phyloP scores from a whole-genome alignment of 2,888 invertebrate genomes.

The Stramonita haemastoma region DNA sequence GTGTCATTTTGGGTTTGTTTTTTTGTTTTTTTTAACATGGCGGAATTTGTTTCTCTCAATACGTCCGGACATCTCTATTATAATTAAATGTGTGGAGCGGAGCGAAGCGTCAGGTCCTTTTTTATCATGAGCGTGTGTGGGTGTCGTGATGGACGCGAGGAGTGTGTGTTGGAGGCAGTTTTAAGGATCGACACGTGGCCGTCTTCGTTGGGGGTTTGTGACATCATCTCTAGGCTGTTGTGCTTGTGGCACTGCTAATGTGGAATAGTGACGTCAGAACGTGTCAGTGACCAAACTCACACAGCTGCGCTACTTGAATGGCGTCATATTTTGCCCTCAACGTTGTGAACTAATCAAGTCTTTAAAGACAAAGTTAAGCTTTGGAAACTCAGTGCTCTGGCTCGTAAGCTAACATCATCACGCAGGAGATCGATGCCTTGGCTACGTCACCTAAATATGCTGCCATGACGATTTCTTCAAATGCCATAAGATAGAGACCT shows the following conservation, averaged over 20 bases:
- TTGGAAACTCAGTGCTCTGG: background rate
- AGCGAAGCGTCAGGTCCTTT: too few species aligned
- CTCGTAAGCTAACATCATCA: background rate
- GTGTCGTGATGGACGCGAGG: background rate
- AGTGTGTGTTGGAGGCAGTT: background rate
- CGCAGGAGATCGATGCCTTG: background rate
- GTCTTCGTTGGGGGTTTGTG: background rate
- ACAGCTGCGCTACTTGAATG: too few species aligned
- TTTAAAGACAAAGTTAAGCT: background rate
- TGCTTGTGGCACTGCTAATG: background rate
- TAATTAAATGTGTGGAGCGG: too few species aligned
- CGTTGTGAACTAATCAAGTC: background rate
- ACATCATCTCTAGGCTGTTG: background rate
- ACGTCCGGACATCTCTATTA: too few species aligned
- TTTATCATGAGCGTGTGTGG: background rate
- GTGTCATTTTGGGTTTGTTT: too few species aligned
- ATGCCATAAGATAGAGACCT: slow-evolving; percentile 26
- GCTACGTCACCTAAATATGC: slow-evolving; percentile 12
- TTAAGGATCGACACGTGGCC: background rate
- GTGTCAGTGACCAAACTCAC: background rate
- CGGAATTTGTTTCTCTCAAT: too few species aligned
- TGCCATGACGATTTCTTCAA: slow-evolving; percentile 23
- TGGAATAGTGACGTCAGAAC: background rate
- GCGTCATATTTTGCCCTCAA: background rate
- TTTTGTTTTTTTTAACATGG: too few species aligned